A percentile compares a stretch with the other conserved stretches of the same genome.
phyloP scores from a whole-genome alignment of 2,797 vertebrate species.

The Myotis planiceps region DNA sequence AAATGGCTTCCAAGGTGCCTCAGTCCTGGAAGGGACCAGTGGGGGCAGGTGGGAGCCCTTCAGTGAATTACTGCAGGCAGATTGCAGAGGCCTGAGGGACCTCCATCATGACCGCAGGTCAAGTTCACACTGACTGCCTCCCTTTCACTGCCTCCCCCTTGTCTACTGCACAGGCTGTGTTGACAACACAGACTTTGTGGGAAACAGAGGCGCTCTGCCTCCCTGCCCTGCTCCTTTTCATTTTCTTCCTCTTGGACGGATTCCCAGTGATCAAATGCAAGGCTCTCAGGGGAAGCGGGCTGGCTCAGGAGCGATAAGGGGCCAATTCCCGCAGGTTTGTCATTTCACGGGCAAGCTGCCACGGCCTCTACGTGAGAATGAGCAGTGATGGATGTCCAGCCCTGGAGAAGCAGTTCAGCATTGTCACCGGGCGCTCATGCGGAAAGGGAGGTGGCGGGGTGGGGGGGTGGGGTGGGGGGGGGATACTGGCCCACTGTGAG shows the following conservation, averaged over 20 bases:
- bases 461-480: fast-evolving
- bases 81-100: not conserved
- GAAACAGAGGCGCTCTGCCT: slow-evolving; percentile 5
- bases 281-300: not conserved
- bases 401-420: not conserved
- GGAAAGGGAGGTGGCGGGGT: not conserved
- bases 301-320: slow-evolving; percentile 41
- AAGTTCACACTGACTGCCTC: not conserved
- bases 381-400: not conserved
- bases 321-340: not conserved
- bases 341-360: slow-evolving; percentile 34
- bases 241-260: slow-evolving; percentile 71
- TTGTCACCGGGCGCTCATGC: not conserved
- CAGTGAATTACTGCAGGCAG: not conserved
- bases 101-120: not conserved
- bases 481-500: fast-evolving
- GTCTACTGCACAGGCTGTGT: not conserved
- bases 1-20: not conserved
- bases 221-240: not conserved
- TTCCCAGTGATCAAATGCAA: slow-evolving; percentile 47
- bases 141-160: not conserved
- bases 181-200: slow-evolving; percentile 22
- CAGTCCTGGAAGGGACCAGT: not conserved
- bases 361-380: not conserved
- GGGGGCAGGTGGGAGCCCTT: not conserved